Percentiles rank a stretch among this genome's conserved stretches.
phyloP scores from a whole-genome alignment of 2,888 invertebrate species.

The Drosophila mulleri region DNA sequence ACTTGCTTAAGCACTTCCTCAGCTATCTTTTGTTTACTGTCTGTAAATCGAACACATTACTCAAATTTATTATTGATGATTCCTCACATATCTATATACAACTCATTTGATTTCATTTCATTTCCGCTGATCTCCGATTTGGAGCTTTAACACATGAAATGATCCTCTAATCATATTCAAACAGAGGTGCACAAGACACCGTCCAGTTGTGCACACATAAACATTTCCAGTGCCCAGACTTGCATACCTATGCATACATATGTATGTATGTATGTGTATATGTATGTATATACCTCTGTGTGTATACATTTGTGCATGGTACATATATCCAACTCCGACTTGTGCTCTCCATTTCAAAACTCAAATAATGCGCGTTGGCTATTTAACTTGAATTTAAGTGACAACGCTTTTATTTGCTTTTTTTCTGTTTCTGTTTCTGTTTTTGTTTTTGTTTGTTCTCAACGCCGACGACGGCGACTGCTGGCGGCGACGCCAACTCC shows the following conservation, averaged over 20 bases:
- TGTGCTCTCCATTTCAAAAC: slow-evolving; percentile 78
- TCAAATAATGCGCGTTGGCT: slow-evolving; percentile 79
- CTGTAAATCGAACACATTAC: not conserved
- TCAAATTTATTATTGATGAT: slow-evolving; percentile 13
- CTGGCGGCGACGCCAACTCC: not conserved
- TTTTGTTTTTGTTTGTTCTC: slow-evolving; percentile 76
- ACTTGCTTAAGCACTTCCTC: not conserved
- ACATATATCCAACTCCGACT: slow-evolving; percentile 57
- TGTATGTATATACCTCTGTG: not conserved
- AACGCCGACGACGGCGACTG: not conserved
- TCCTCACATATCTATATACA: not conserved
- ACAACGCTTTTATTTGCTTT: slow-evolving; percentile 75
- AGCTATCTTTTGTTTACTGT: not conserved
- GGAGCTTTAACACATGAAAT: slow-evolving; percentile 17
- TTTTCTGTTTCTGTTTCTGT: too few species aligned
- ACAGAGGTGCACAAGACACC: slow-evolving; percentile 33
- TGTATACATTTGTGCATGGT: too few species aligned
- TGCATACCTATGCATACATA: slow-evolving; percentile 4
- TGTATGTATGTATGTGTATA: slow-evolving; percentile 11
- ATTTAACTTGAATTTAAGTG: slow-evolving; percentile 79
- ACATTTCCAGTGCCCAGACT: slow-evolving; percentile 23
- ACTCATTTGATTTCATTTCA: not conserved
- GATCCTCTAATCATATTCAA: slow-evolving; percentile 52
- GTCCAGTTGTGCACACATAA: slow-evolving; percentile 53
- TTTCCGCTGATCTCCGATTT: slow-evolving; percentile 10